Evolutionary conservation across 2,888 invertebrate species (phyloP).

Genomic region (Megalurothrips usitatus): DNA sequence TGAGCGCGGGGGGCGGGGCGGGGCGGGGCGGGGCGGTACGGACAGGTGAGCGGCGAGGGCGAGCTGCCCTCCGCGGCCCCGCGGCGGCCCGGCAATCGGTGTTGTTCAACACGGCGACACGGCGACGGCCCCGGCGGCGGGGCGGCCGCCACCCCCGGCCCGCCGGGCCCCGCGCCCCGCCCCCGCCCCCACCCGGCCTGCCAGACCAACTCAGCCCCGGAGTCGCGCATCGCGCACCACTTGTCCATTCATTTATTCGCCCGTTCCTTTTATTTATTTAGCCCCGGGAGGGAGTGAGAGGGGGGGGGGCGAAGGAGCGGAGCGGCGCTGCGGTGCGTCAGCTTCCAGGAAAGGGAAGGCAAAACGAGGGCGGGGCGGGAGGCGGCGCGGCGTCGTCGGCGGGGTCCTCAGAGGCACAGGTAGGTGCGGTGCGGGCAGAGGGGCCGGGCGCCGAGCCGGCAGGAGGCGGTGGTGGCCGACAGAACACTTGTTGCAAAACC

Average conservation of each 20-base stretch:
- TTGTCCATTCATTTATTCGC: constrained; percentile 17
- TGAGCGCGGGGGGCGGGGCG: not conserved
- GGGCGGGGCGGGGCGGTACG: not conserved
- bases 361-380: not conserved
- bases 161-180: no score
- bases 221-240: not conserved
- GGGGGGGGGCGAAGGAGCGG: no score
- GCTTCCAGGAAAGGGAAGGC: constrained; percentile 22
- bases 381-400: not conserved
- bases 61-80: not conserved
- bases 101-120: no score
- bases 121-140: no score
- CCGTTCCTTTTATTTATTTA: constrained; percentile 14
- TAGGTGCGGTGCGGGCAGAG: not conserved
- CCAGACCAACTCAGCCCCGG: no score
- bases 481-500: constrained; percentile 17
- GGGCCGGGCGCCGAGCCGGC: not conserved
- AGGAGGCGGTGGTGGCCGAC: not conserved
- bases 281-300: not conserved
- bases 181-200: no score
- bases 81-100: no score
- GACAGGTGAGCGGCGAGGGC: not conserved
- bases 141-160: no score
- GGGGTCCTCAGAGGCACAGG: not conserved
- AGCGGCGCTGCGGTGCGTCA: not conserved